A percentile compares a stretch with the other conserved stretches of the same genome.
Conservation (phyloP, 2,888 invertebrate species). For the Nematopogon swammerdamellus region DNA sequence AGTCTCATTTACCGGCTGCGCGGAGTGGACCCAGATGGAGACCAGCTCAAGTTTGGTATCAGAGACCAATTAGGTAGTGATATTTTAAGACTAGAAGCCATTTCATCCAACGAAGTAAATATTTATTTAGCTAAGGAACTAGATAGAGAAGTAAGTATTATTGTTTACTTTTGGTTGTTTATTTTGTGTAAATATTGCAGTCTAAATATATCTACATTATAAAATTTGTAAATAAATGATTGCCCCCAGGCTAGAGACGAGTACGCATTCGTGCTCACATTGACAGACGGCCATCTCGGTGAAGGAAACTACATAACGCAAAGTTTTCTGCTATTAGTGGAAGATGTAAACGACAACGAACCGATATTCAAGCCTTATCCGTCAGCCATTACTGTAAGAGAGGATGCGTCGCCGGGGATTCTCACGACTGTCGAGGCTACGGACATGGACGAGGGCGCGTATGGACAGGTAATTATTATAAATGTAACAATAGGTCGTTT, state of each 20-base stretch:
- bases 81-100: slow-evolving; percentile 79
- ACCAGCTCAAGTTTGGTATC: slow-evolving; percentile 78
- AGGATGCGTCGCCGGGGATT: slow-evolving; percentile 73
- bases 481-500: too few species aligned
- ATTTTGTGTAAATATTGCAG: too few species aligned
- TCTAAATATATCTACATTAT: too few species aligned
- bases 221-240: too few species aligned
- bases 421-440: slow-evolving; percentile 81
- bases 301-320: slow-evolving; percentile 88
- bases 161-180: too few species aligned
- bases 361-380: slow-evolving; percentile 86
- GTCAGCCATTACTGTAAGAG: slow-evolving; percentile 75
- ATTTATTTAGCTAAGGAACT: slow-evolving; percentile 85
- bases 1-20: slow-evolving; percentile 77
- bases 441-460: slow-evolving; percentile 88
- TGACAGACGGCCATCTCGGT: slow-evolving; percentile 84
- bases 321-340: slow-evolving; percentile 82
- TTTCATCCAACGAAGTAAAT: slow-evolving; percentile 78
- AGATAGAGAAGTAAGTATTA: slow-evolving; percentile 75
- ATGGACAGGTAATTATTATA: slow-evolving; percentile 70
- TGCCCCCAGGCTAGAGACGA: slow-evolving; percentile 84
- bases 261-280: slow-evolving; percentile 82
- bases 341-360: slow-evolving; percentile 90
- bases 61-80: slow-evolving; percentile 77
- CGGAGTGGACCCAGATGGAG: slow-evolving; percentile 84